Evolutionary conservation across 2,797 vertebrate species (phyloP).

Genomic region (Nannoperca australis): DNA sequence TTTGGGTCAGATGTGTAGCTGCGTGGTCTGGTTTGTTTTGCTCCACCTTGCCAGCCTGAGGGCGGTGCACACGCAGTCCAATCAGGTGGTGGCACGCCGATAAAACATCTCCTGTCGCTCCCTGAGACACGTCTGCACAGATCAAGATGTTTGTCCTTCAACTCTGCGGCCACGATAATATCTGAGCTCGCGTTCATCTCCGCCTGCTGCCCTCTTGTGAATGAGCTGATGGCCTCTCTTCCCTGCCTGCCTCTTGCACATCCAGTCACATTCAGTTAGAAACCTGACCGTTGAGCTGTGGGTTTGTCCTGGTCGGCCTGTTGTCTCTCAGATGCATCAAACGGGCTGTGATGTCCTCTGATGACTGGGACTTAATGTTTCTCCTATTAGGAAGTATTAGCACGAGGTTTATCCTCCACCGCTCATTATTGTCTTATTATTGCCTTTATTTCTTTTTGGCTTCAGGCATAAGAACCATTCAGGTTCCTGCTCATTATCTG

Average conservation of each 20-base stretch:
- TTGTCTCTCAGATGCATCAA: background rate
- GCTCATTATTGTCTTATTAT: background rate
- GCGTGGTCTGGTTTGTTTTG: background rate
- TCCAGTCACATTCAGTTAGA: background rate
- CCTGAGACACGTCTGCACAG: background rate
- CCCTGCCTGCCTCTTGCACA: background rate
- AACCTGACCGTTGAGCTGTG: background rate
- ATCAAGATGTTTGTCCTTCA: slow-evolving; percentile 9
- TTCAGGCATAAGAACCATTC: background rate
- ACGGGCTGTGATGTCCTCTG: background rate
- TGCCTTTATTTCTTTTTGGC: background rate
- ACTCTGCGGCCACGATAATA: background rate
- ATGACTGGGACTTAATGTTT: too few species aligned
- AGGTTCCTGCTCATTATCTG: slow-evolving; percentile 1
- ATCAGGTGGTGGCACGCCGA: background rate
- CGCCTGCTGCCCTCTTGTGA: background rate
- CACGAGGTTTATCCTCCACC: background rate
- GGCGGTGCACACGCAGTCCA: background rate
- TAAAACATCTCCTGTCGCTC: background rate
- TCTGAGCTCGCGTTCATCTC: background rate
- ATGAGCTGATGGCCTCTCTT: background rate
- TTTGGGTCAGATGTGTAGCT: background rate
- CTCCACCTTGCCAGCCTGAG: background rate
- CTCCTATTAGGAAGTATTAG: background rate
- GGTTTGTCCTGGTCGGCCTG: too few species aligned